phyloP scores from a whole-genome alignment of 2,797 vertebrate genomes.

The Hephaestus fuliginosus region DNA sequence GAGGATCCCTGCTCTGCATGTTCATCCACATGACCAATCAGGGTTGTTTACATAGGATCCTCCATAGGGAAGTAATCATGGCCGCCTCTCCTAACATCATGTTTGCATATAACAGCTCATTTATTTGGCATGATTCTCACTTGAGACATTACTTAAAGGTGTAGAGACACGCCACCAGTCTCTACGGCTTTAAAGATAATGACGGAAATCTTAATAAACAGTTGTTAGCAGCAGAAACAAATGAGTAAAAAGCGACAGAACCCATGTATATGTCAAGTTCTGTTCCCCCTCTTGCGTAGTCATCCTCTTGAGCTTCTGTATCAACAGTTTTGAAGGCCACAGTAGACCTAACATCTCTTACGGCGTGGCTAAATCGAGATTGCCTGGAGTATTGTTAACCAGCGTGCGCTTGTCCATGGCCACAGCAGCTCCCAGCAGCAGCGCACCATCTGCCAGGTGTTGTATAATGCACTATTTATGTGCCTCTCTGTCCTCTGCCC shows the following conservation, averaged over 20 bases:
- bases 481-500: conserved; percentile 41
- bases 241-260: background rate
- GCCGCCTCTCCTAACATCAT: conserved; percentile 9
- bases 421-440: conserved; percentile 47
- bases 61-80: conserved; percentile 6
- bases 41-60: conserved; percentile 34
- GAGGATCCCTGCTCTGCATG: conserved; percentile 35
- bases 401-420: conserved; percentile 38
- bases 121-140: conserved; percentile 7
- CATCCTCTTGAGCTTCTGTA: background rate
- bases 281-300: background rate
- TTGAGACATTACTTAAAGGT: background rate
- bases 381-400: conserved; percentile 52
- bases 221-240: background rate
- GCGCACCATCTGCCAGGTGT: conserved; percentile 66
- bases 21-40: conserved; percentile 33
- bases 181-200: background rate
- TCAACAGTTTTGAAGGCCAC: conserved; percentile 7
- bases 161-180: background rate
- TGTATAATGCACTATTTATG: conserved; percentile 60
- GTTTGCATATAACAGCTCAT: background rate
- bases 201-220: background rate
- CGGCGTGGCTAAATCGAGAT: conserved; percentile 50
- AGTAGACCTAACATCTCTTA: conserved; percentile 17
- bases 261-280: background rate